Base-by-base conservation (phyloP, 2,797 vertebrate genomes). In the Chelonia mydas region DNA sequence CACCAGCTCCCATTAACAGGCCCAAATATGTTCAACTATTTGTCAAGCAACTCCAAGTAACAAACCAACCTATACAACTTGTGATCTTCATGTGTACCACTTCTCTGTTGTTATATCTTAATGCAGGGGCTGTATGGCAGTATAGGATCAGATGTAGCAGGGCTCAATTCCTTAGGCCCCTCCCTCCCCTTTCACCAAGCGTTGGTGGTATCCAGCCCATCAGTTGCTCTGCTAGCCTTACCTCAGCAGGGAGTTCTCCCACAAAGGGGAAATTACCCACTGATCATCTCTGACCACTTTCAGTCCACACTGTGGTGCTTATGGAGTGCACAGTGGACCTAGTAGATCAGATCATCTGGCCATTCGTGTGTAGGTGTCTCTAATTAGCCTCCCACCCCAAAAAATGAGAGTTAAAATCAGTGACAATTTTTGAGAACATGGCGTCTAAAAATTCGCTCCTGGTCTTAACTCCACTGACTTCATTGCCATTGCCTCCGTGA, bases 1-100 rank as follows among this genome's bases (percentile, higher is more conserved):
- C 86, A 96, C 79, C 76, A 91, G 87, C 94, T 95, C 95, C 88
- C 4, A 0, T 83, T 96, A 97, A 97, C 96, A 96, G 91, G 90
- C 94, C 82, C 94, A 89, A 83, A 95, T 84, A 68, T 90, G 78
- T 88, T 95, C 96, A 94, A 95, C 61, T 93, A 91, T 90, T 28
- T 2, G 90, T 95, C 49, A 95, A 93, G 95, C 95, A 41, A 92
- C 83, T 94, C 95, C 95, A 90, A 86, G 88, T 92, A 94, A 83
- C 17, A 88, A 97, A 91, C 84, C 91, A 89, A 93, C 84, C 89
- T 89, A 86, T 93, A 94, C 95, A 97, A 95, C 88, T 90, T 4
- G 1, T 95, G 96, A 96, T 95, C 96, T 89, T 84, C 90, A 88
- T 88, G 59, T 95, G 93, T 90, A 93, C 92, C 1, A 7, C 59